Base-by-base conservation (phyloP, 2,888 invertebrate genomes). In the Suillia variegata region DNA sequence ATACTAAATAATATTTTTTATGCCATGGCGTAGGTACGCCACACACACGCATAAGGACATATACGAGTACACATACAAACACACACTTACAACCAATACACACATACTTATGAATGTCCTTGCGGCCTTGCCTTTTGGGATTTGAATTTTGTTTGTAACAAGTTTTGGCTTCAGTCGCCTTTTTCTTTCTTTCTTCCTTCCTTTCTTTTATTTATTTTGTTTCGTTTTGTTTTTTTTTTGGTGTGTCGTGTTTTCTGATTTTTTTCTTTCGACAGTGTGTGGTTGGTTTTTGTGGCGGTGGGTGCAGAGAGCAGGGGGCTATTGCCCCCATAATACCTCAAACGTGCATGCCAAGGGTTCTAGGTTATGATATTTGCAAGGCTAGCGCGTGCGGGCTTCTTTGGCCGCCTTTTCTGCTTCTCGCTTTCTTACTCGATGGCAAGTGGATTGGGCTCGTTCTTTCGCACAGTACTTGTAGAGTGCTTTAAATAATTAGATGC, bases 381-480 rank as follows among this genome's bases (percentile, higher is more conserved):
- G 56, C 24, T 38, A 56, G 38, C 38, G 18, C 26, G 52, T 10
- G 12, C 31, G 15, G 15, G 50, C 24, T 5, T 15, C 21, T 13
- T 52, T 52, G 17, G 12, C 20, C 13, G 31, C 20, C 20, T 15
- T 13, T 52, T 52, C 10, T 12, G 34, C 15, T n/a, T 24, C 6
- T 24, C 15, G 20, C 17, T 33, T 18, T 10, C 26, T 12, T 21
- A 26, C 15, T 12, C 2, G 1, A 62, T 1, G 52, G 62, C 65
- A 65, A 60, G 60, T 66, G 56, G 59, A 18, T 4, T 54, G 59
- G 64, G 62, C 58, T 26, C 26, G 62, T 64, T 65, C 58, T 59
- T 70, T 70, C 66, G 70, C 69, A 67, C 63, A 24, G 62, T 62
- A 62, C 65, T 71, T 71, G 70, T 70, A 72, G 58, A 67, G 61